These are phyloP conservation scores for Deladenus siricidicola DNA, from an alignment of 2,888 invertebrate species.

Conservation along the genomic window DNA sequence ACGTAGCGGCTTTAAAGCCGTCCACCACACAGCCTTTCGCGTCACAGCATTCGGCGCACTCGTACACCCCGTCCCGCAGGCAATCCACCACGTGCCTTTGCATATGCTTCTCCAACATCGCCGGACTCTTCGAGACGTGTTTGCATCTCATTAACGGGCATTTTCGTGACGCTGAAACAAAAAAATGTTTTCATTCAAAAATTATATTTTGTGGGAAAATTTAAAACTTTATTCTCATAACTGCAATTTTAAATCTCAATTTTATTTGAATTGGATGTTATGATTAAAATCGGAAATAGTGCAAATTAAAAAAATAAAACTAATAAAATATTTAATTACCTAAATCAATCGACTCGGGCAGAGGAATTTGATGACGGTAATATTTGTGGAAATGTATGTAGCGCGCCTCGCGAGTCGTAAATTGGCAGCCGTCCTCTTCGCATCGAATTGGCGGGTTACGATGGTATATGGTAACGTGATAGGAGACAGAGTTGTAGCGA, in stretches of 20 bases:
- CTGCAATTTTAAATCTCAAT: background rate
- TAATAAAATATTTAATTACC: slow-evolving; percentile 23
- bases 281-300: background rate
- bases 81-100: slow-evolving; percentile 36
- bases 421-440: slow-evolving; percentile 50
- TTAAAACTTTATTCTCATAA: background rate
- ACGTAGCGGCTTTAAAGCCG: background rate
- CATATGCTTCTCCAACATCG: slow-evolving; percentile 53
- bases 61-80: slow-evolving; percentile 25
- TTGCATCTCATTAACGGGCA: slow-evolving; percentile 46
- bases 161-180: slow-evolving; percentile 42
- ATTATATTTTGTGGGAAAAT: background rate
- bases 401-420: slow-evolving; percentile 46
- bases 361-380: slow-evolving; percentile 50
- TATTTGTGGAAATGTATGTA: slow-evolving; percentile 54
- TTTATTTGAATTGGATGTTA: background rate
- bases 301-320: slow-evolving; percentile 1
- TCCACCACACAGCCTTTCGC: background rate
- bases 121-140: slow-evolving; percentile 51
- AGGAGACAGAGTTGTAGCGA: slow-evolving; percentile 49
- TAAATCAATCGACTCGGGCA: slow-evolving; percentile 51
- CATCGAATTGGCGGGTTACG: slow-evolving; percentile 53
- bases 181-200: background rate
- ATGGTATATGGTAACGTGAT: slow-evolving; percentile 53
- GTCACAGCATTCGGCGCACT: slow-evolving; percentile 16